Evolutionary conservation across 2,113 vertebrate genomes (phyloP).

Genomic region (Camarhynchus parvulus): DNA sequence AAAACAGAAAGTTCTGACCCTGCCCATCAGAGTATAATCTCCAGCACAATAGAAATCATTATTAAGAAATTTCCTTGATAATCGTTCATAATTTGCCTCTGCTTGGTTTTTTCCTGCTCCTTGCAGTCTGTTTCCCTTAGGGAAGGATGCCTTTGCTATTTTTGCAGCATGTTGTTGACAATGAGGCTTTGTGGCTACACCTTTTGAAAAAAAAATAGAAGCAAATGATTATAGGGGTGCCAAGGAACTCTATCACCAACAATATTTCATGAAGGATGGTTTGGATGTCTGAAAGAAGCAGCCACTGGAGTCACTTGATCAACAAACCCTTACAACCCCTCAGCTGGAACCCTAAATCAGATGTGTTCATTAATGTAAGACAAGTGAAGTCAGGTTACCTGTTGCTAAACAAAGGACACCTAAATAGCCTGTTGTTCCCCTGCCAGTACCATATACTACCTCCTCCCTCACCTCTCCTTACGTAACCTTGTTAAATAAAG

Average conservation of each 20-base stretch:
- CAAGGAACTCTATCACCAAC: not conserved
- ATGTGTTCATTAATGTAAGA: constrained; percentile 29
- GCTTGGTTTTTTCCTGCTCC: not conserved
- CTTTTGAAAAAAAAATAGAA: not conserved
- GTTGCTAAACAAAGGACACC: not conserved
- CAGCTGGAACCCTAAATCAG: not conserved
- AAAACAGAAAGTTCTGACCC: constrained; percentile 2
- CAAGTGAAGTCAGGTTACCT: constrained; percentile 48
- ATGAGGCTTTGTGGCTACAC: not conserved
- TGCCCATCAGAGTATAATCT: not conserved
- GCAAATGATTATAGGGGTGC: not conserved
- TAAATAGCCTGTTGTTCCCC: constrained; percentile 49
- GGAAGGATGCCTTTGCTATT: not conserved
- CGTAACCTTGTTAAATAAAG: constrained; percentile 60
- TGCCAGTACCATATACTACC: constrained; percentile 11
- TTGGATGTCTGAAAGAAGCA: not conserved
- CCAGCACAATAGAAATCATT: not conserved
- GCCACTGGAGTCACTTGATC: not conserved
- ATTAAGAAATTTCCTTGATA: constrained; percentile 12
- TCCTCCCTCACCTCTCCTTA: constrained; percentile 47
- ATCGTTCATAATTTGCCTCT: not conserved
- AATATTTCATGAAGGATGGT: not conserved
- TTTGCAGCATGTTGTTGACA: not conserved
- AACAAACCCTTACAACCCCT: not conserved
- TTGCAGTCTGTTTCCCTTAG: not conserved